Percentiles rank a stretch among this genome's conserved stretches.
phyloP scores from a whole-genome alignment of 1,140 invertebrate genomes.

The Trypoxylus dichotomus region DNA sequence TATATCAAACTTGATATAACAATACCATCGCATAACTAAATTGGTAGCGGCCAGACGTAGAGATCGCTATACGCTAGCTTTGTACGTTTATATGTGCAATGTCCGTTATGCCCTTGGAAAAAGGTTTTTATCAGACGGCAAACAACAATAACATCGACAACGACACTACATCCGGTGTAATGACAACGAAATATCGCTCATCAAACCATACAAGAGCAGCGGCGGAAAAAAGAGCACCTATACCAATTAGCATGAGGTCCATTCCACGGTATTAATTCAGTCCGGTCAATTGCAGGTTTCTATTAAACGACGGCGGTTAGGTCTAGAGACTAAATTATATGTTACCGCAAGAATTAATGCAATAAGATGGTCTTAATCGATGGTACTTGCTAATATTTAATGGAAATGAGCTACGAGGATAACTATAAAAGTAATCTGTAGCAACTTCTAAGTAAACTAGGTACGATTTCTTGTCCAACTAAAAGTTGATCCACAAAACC shows the following conservation, averaged over 20 bases:
- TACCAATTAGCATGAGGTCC: neutral
- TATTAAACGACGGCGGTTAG: neutral
- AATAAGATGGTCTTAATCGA: no score
- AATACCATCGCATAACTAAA: neutral
- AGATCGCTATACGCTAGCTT: neutral
- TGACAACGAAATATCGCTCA: neutral
- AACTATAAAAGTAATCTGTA: no score
- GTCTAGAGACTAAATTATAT: neutral
- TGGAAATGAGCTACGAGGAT: no score
- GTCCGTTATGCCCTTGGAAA: slow-evolving; percentile 5
- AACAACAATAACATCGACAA: neutral
- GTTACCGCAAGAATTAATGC: no score
- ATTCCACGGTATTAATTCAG: neutral
- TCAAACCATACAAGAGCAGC: neutral
- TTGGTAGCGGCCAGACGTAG: neutral
- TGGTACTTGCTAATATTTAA: no score
- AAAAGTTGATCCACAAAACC: no score
- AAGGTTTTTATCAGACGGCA: neutral
- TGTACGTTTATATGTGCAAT: neutral
- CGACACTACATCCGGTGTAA: slow-evolving; percentile 1
- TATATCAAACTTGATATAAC: neutral
- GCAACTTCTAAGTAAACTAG: no score
- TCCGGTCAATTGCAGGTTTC: neutral
- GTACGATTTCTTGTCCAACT: no score
- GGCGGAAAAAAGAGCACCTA: neutral